Base-by-base conservation (phyloP, 2,113 vertebrate species). In the Lethenteron camtschaticum region DNA sequence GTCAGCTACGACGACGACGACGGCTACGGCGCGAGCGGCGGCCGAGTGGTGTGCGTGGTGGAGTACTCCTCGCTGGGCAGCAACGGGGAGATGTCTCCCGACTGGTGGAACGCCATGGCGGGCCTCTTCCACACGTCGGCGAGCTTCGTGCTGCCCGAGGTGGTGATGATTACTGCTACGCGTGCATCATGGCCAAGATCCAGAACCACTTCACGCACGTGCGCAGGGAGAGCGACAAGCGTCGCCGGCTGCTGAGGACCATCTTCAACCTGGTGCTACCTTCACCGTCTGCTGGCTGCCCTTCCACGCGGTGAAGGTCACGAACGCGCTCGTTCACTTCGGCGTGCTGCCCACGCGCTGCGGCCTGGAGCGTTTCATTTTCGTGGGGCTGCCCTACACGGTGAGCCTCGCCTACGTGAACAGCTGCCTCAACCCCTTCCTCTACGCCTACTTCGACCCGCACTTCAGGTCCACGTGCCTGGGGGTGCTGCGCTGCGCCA, bases 91-190 rank as follows among this genome's bases (percentile, higher is more conserved):
- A 41, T 41, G 41, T 41, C 41, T 41, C 41, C 41, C 41, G 41
- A 41, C 41, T 41, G 41, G 6, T 86, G 84, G 85, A 81, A 86
- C 10, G 83, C 81, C 1, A 84, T 82, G 9, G 81, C 87, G 72
- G 85, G 84, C 73, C 75, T 87, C 12, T 85, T 82, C 41, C 84
- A 84, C 69, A 87, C 84, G 1, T 79, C 81, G 7, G 75, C 86
- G 76, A 85, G 86, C 13, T 88, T 87, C 70, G 79, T 83, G 14
- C 80, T 85, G 9, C 86, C 85, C 8, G 85, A 86, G 75, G 72
- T 84, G 73, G 84, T 85, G 72, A 86, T 87, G 84, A 84, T 83
- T 81, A 84, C 71, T 87, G 84, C 77, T 88, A 87, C 82, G 85
- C 83, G 75, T 80, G 83, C 80, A 83, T 88, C 56, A 84, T 83